phyloP scores from a whole-genome alignment of 2,888 invertebrate genomes.

The Sphaeridia pumilis region DNA sequence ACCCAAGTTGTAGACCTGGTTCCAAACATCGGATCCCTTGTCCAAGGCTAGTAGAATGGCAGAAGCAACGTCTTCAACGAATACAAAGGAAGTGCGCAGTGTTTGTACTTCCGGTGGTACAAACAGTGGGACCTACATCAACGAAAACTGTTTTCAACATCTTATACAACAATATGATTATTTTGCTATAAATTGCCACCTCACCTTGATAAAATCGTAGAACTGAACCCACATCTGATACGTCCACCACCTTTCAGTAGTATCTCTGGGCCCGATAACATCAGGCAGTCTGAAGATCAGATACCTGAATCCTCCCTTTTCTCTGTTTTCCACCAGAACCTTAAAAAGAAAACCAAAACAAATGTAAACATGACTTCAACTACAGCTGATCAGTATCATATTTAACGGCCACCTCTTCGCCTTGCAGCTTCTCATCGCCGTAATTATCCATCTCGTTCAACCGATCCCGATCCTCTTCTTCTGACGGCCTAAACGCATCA shows the following conservation, averaged over 20 bases:
- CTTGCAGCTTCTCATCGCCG: constrained; percentile 40
- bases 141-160: background rate
- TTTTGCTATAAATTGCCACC: background rate
- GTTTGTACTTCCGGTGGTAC: constrained; percentile 38
- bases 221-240: constrained; percentile 43
- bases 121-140: constrained; percentile 33
- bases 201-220: constrained; percentile 35
- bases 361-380: background rate
- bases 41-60: constrained; percentile 37
- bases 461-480: constrained; percentile 35
- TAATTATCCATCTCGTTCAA: constrained; percentile 39
- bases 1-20: constrained; percentile 41
- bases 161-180: background rate
- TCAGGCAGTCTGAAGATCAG: constrained; percentile 42
- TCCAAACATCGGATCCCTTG: constrained; percentile 27
- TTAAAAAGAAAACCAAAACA: background rate
- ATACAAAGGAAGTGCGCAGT: constrained; percentile 40
- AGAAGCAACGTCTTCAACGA: constrained; percentile 41
- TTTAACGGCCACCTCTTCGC: constrained; percentile 42
- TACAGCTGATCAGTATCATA: constrained; percentile 35
- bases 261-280: constrained; percentile 43
- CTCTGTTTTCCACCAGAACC: constrained; percentile 10
- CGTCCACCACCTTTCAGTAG: constrained; percentile 42
- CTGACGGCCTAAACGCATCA: constrained; percentile 40
- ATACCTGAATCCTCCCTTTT: constrained; percentile 29